Conservation (phyloP, 2,797 vertebrate species). For the Pseudomugil tenellus region DNA sequence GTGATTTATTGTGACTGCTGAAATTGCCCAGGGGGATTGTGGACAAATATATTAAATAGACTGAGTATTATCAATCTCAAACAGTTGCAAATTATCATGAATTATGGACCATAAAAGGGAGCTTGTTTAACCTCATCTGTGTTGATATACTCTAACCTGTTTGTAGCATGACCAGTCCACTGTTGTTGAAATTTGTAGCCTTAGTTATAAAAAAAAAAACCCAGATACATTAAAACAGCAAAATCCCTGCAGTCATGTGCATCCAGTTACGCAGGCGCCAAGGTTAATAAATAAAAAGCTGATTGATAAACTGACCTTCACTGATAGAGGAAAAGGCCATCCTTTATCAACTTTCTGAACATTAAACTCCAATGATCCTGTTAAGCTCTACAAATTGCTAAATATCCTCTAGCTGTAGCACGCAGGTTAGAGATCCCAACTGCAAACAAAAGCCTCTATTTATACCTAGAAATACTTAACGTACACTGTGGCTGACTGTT, state of each 20-base stretch:
- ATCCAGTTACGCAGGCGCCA: conserved; percentile 31
- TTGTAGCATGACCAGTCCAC: not conserved
- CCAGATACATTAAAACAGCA: not conserved
- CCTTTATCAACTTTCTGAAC: conserved; percentile 26
- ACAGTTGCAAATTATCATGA: not conserved
- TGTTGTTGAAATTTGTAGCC: not conserved
- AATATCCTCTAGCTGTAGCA: conserved; percentile 25
- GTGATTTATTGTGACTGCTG: not conserved
- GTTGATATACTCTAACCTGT: not conserved
- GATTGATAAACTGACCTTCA: conserved; percentile 38
- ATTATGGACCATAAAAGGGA: not conserved
- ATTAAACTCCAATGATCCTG: conserved; percentile 46
- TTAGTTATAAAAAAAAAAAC: not conserved
- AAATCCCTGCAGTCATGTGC: conserved; percentile 12
- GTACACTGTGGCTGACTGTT: conserved; percentile 54
- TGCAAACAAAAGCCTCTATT: conserved; percentile 68
- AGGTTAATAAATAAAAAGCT: conserved; percentile 25
- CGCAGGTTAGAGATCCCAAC: conserved; percentile 8
- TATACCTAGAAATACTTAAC: conserved; percentile 46
- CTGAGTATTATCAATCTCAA: not conserved
- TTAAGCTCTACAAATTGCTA: conserved; percentile 50
- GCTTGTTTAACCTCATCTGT: not conserved
- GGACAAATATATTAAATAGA: not conserved
- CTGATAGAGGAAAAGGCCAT: conserved; percentile 11
- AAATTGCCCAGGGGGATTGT: not conserved